Evolutionary conservation across 2,888 invertebrate genomes (phyloP).

Genomic region (Sarcophaga rosellei): DNA sequence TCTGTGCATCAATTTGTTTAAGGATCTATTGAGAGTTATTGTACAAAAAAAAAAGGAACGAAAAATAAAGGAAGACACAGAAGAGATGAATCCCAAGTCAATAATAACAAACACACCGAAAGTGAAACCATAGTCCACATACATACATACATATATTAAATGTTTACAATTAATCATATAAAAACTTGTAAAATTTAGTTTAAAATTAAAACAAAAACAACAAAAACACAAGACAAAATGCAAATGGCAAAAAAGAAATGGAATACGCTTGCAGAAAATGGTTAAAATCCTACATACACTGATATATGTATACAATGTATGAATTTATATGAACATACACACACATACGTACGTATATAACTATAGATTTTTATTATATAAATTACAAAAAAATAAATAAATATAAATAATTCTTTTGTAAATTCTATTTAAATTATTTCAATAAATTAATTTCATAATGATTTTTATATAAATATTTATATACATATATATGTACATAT

Average conservation of each 20-base stretch:
- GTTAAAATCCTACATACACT: not conserved
- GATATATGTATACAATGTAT: too few relatives aligned
- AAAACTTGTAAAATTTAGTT: not conserved
- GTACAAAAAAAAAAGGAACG: too few relatives aligned
- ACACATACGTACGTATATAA: not conserved
- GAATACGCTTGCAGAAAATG: not conserved
- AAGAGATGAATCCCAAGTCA: not conserved
- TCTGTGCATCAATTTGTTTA: slow-evolving; percentile 44
- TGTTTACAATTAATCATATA: not conserved
- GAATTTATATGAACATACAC: too few relatives aligned
- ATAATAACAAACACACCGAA: slow-evolving; percentile 20
- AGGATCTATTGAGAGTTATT: not conserved
- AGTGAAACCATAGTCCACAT: not conserved
- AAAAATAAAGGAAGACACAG: too few relatives aligned
- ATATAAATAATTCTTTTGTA: slow-evolving; percentile 7
- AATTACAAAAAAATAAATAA: not conserved
- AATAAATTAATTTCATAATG: not conserved
- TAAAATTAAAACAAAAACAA: not conserved
- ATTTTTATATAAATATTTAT: not conserved
- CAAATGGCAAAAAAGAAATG: not conserved
- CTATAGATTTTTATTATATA: not conserved
- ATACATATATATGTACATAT: not conserved
- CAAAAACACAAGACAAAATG: not conserved
- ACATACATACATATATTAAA: not conserved
- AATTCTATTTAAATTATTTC: slow-evolving; percentile 15